These are phyloP conservation scores for Bilobella aurantiaca DNA, from an alignment of 1,140 invertebrate species.

Conservation along the genomic window DNA sequence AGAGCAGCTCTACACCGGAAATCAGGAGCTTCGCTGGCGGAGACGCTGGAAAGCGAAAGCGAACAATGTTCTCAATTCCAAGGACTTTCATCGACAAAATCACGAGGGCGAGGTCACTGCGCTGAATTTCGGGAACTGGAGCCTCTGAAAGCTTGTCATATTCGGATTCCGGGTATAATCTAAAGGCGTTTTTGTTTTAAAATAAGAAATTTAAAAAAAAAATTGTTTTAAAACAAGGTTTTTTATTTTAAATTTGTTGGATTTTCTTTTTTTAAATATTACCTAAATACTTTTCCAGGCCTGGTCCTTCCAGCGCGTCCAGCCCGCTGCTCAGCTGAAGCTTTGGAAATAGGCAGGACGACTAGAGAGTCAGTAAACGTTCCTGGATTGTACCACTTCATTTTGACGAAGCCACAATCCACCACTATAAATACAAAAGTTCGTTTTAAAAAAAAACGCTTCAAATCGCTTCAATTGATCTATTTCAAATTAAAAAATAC, in stretches of 20 bases:
- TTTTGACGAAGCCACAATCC: slow-evolving; percentile 94
- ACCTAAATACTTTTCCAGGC: slow-evolving; percentile 65
- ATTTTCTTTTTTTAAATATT: neutral
- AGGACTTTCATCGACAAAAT: slow-evolving; percentile 89
- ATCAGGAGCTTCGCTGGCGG: slow-evolving; percentile 84
- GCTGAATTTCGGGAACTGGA: slow-evolving; percentile 84
- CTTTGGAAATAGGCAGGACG: slow-evolving; percentile 72
- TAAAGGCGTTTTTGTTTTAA: slow-evolving; percentile 34
- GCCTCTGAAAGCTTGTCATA: slow-evolving; percentile 57
- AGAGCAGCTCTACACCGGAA: slow-evolving; percentile 73
- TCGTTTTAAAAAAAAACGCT: slow-evolving; percentile 8
- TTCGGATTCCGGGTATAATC: slow-evolving; percentile 66
- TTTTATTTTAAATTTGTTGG: neutral
- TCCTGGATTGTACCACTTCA: slow-evolving; percentile 75
- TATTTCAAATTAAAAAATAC: slow-evolving; percentile 47
- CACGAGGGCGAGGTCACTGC: slow-evolving; percentile 72
- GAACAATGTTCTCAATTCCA: slow-evolving; percentile 79
- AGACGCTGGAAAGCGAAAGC: slow-evolving; percentile 73
- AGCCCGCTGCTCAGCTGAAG: slow-evolving; percentile 81
- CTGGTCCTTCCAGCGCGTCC: slow-evolving; percentile 78
- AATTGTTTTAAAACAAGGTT: neutral
- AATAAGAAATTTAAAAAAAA: slow-evolving; percentile 19
- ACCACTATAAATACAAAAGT: slow-evolving; percentile 67
- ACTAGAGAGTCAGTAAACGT: slow-evolving; percentile 76
- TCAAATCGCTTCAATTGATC: neutral